Percentiles rank a stretch among this genome's conserved stretches.
phyloP scores from a whole-genome alignment of 2,888 invertebrate species.

The Metacarcinus magister region DNA sequence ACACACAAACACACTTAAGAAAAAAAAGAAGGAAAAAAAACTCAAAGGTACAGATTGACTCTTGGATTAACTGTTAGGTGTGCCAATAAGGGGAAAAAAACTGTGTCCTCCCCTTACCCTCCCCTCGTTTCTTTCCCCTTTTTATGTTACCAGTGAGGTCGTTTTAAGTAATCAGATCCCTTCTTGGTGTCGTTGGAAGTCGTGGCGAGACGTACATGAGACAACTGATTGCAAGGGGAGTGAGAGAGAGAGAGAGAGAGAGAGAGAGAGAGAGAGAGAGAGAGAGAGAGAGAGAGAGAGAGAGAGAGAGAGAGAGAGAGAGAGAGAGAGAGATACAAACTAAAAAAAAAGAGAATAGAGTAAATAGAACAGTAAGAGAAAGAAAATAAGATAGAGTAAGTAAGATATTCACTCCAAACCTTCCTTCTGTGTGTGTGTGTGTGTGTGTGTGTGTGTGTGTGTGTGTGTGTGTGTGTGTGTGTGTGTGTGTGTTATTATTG shows the following conservation, averaged over 20 bases:
- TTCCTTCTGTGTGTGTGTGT: neutral
- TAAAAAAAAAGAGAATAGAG: neutral
- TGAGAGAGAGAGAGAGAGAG: neutral
- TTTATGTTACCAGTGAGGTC: neutral
- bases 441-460: conserved; percentile 2
- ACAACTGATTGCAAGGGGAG: neutral
- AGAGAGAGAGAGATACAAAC: neutral
- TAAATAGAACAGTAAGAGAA: neutral
- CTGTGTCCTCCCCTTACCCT: neutral
- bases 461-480: conserved; percentile 10
- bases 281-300: conserved; percentile 26
- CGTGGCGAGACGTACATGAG: neutral
- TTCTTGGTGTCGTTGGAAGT: neutral
- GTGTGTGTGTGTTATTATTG: neutral
- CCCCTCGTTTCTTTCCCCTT: neutral
- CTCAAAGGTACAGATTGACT: neutral
- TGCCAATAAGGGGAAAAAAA: neutral
- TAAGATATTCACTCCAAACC: too few relatives aligned
- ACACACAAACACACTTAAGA: neutral
- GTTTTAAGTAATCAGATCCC: neutral
- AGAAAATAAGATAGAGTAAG: neutral
- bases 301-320: conserved; percentile 26
- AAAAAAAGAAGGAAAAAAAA: neutral
- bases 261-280: conserved; percentile 29
- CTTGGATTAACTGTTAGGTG: neutral